Base-by-base conservation (phyloP, 2,113 vertebrate species). In the Chloebia gouldiae region DNA sequence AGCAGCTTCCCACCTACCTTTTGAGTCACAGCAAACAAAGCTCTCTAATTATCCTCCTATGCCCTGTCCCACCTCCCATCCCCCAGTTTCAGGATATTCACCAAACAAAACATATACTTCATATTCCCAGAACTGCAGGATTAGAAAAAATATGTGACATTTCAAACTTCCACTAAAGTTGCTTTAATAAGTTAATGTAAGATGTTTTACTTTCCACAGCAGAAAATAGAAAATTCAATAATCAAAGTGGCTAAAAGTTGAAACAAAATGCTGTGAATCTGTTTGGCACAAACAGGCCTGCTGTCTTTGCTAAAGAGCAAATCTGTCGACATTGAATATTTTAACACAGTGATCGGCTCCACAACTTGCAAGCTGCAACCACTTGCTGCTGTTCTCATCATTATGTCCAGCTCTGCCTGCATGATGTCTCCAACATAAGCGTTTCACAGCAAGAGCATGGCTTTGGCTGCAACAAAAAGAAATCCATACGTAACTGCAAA, bases 301-400 rank as follows among this genome's bases (percentile, higher is more conserved):
- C 70, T 73, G 51, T 9, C 86, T 69, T 65, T 78, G 45, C 81
- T 96, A 98, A 77, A 98, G 93, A 23, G 93, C 94, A 91, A 65
- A 73, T 88, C 96, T 97, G 97, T 98, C 98, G 97, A 99, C 91
- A 96, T 95, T 98, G 97, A 99, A 98, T 98, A 99, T 99, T 98
- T 99, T 99, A 97, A 99, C 98, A 70, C 97, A 97, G 82, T 99
- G 98, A 98, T 99, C 99, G 14, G 98, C 98, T 59, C 99, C 97
- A 93, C 99, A 99, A 68, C 99, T 99, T 91, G 99, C 99, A 51
- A 99, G 98, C 96, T 99, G 98, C 92, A 99, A 81, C 98, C 98
- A 99, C 78, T 97, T 97, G 54, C 97, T 94, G 92, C 96, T 97
- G 85, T 96, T 96, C 45, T 83, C 81, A 47, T 97, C 95, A 14